A percentile compares a stretch with the other conserved stretches of the same genome.
These are phyloP conservation scores for Nycticorax nycticorax DNA, from an alignment of 2,113 vertebrate species.

Conservation along the genomic window DNA sequence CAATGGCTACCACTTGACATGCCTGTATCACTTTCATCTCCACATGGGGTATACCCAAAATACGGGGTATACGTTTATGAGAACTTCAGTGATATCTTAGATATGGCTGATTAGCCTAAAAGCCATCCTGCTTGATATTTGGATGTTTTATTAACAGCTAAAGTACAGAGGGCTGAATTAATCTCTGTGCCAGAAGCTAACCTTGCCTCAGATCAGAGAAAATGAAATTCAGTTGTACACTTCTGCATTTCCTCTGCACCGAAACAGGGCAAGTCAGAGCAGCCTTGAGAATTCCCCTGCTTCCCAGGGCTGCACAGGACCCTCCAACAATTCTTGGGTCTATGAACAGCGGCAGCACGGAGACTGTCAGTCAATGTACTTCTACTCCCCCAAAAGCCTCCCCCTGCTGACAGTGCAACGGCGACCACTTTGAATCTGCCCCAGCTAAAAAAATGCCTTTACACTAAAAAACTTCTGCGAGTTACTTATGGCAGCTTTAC, in stretches of 20 bases:
- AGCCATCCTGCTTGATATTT: neutral
- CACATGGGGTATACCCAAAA: neutral
- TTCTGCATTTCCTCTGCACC: neutral
- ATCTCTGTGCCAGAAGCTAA: neutral
- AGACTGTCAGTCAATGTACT: neutral
- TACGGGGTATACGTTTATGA: accelerated
- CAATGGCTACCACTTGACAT: neutral
- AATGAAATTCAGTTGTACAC: neutral
- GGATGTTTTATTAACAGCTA: neutral
- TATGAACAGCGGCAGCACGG: neutral
- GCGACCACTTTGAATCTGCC: neutral
- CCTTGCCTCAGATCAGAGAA: neutral
- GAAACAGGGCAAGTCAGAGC: neutral
- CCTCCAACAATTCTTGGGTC: neutral
- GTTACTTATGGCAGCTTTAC: neutral
- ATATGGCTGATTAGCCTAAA: neutral
- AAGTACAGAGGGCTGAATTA: neutral
- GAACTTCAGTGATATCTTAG: neutral
- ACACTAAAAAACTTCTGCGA: neutral
- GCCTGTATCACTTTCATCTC: neutral
- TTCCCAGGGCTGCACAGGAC: neutral
- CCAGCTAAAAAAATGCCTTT: neutral
- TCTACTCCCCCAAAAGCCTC: neutral
- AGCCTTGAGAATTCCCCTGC: neutral
- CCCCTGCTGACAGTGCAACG: accelerated